Percentiles rank a stretch among this genome's conserved stretches.
phyloP scores from a whole-genome alignment of 2,888 invertebrate genomes.

The Orthosia incerta region DNA sequence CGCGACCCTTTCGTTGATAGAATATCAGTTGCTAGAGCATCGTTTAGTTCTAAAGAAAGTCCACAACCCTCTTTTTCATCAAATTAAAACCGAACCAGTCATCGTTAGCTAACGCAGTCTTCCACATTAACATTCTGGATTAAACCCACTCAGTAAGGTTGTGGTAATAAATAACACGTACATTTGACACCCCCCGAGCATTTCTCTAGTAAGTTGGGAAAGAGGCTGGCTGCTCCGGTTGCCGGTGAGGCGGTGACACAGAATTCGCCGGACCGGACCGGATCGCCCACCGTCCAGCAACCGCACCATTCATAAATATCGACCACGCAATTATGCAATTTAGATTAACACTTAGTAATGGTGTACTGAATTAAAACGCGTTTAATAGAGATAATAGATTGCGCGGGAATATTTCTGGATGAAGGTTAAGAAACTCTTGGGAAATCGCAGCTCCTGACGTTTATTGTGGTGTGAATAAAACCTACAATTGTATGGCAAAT shows the following conservation, averaged over 20 bases:
- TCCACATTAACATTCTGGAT: conserved; percentile 53
- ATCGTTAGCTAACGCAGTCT: conserved; percentile 39
- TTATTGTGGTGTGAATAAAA: conserved; percentile 51
- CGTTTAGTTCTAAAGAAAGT: not conserved
- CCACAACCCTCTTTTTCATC: conserved; percentile 5
- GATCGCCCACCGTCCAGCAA: conserved; percentile 85
- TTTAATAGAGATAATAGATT: conserved; percentile 68
- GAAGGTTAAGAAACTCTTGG: conserved; percentile 53
- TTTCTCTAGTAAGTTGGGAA: conserved; percentile 70
- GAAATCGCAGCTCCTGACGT: conserved; percentile 5
- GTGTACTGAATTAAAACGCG: conserved; percentile 75
- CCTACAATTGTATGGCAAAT: conserved; percentile 38
- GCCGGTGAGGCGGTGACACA: conserved; percentile 79
- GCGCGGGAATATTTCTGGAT: conserved; percentile 64
- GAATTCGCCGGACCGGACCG: conserved; percentile 79
- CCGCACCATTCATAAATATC: conserved; percentile 85
- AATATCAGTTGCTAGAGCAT: not conserved
- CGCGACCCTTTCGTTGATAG: too few species aligned
- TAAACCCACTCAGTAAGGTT: conserved; percentile 47
- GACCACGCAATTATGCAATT: conserved; percentile 84
- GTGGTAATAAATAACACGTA: conserved; percentile 55
- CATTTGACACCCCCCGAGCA: conserved; percentile 62
- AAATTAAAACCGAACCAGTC: conserved; percentile 19
- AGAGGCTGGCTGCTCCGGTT: conserved; percentile 66
- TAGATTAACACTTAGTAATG: conserved; percentile 75